These are phyloP conservation scores for Thysanoteuthis rhombus DNA, from an alignment of 2,888 invertebrate species.

Conservation along the genomic window DNA sequence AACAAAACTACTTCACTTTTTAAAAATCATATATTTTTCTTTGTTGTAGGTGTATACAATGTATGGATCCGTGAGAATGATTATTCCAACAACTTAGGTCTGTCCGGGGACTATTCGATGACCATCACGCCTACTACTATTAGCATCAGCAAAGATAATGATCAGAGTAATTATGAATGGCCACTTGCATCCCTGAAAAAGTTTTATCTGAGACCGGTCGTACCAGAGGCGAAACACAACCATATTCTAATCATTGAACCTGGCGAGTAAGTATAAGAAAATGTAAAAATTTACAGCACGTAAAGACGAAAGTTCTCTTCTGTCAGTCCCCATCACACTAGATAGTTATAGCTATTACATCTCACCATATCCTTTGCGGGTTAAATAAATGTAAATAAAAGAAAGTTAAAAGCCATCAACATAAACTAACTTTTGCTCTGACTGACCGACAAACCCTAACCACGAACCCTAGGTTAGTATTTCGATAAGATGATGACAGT, in stretches of 20 bases:
- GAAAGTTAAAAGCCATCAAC: too few relatives aligned
- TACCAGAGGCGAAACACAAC: conserved; percentile 13
- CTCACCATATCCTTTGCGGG: too few relatives aligned
- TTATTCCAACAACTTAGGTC: not conserved
- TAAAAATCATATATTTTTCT: not conserved
- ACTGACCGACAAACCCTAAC: too few relatives aligned
- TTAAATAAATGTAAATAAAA: too few relatives aligned
- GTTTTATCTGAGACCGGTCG: not conserved
- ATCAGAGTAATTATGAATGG: not conserved
- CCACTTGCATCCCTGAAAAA: not conserved
- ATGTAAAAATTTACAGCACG: too few relatives aligned
- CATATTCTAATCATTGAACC: conserved; percentile 19
- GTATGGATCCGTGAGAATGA: conserved; percentile 26
- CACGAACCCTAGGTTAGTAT: too few relatives aligned
- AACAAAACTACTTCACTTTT: too few relatives aligned
- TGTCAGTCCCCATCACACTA: too few relatives aligned
- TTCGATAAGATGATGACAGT: too few relatives aligned
- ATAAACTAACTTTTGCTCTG: too few relatives aligned
- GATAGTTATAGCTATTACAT: too few relatives aligned
- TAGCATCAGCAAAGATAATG: not conserved
- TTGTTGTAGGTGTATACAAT: not conserved
- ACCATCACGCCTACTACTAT: not conserved
- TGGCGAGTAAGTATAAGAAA: not conserved
- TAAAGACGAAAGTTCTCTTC: too few relatives aligned
- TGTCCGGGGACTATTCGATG: conserved; percentile 13